These are phyloP conservation scores for Sebastes baramenuke DNA, from an alignment of 2,797 vertebrate genomes.

Conservation along the genomic window DNA sequence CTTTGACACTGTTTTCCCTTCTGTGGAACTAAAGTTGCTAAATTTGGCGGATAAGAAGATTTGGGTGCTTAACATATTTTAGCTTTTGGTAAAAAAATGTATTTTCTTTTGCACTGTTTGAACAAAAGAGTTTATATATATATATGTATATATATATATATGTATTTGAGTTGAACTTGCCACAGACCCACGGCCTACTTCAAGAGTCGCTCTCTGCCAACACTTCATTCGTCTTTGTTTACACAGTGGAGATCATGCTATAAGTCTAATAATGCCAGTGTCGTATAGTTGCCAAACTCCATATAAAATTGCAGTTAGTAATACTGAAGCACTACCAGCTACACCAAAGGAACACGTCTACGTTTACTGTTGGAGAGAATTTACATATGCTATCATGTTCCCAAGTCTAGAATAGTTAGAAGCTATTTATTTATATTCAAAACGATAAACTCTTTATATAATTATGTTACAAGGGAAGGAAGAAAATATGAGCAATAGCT, in stretches of 20 bases:
- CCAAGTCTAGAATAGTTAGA: background rate
- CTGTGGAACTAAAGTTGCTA: background rate
- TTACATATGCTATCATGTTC: background rate
- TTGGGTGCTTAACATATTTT: background rate
- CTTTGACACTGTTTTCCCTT: background rate
- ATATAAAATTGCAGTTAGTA: background rate
- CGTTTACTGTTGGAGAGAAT: background rate
- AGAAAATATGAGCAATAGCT: background rate
- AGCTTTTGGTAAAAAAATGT: background rate
- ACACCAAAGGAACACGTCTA: constrained; percentile 31
- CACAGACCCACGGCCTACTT: background rate
- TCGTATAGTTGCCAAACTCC: constrained; percentile 31
- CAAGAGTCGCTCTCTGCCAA: background rate
- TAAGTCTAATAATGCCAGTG: background rate
- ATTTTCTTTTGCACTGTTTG: background rate
- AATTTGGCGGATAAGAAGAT: background rate
- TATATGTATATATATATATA: too few relatives aligned
- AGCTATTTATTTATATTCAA: constrained; percentile 8
- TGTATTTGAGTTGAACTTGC: constrained; percentile 11
- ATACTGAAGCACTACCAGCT: constrained; percentile 1
- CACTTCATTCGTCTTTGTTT: constrained; percentile 29
- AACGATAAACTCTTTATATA: background rate
- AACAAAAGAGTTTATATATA: background rate
- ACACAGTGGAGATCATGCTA: constrained; percentile 12
- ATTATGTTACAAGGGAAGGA: constrained; percentile 7